Base-by-base conservation (phyloP, 1,140 invertebrate genomes). In the Drosophila paulistorum region DNA sequence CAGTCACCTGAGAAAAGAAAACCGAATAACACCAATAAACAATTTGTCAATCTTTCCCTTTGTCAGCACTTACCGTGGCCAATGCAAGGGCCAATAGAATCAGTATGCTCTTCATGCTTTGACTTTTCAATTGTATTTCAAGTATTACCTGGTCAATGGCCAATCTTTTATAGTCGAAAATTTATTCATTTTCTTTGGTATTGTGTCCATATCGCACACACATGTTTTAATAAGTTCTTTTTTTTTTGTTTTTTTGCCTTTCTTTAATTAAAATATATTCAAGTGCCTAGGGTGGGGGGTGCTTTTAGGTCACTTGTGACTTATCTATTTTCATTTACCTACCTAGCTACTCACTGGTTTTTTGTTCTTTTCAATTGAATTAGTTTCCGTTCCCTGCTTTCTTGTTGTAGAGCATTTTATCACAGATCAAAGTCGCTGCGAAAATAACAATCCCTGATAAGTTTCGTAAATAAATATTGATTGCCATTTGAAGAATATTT, bases 91-190 rank as follows among this genome's bases (percentile, higher is more conserved):
- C 60, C 30, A 70, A 14, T n/a, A 77, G 20, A 13, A 55, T 9
- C 51, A 77, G 30, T n/a, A 70, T 64, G 63, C 54, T 70, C 74
- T 67, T 70, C 74, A 77, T 77, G 59, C 37, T 37, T 51, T 51
- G 17, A 23, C 45, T 51, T 51, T 51, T 51, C 45, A 51, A 51
- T 23, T 23, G 17, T 23, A 10, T 51, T 51, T 23, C 45, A 51
- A 51, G 20, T 51, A 10, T 51, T 51, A 11, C 35, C 35, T 37
- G 35, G 35, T 37, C 45, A 11, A 4, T 20, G 2, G 45, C 17
- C 17, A 7, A 9, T 51, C 45, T 51, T 51, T 23, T 51, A 48
- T 48, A 48, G 45, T 9, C 45, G 14, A 48, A 17, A 48, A 48
- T 48, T 48, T 2, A 23, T 51, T 23, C 45, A 51, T 51, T 51